Percentiles rank a stretch among this genome's conserved stretches.
phyloP scores from a whole-genome alignment of 2,797 vertebrate genomes.

The Remorina albescens region DNA sequence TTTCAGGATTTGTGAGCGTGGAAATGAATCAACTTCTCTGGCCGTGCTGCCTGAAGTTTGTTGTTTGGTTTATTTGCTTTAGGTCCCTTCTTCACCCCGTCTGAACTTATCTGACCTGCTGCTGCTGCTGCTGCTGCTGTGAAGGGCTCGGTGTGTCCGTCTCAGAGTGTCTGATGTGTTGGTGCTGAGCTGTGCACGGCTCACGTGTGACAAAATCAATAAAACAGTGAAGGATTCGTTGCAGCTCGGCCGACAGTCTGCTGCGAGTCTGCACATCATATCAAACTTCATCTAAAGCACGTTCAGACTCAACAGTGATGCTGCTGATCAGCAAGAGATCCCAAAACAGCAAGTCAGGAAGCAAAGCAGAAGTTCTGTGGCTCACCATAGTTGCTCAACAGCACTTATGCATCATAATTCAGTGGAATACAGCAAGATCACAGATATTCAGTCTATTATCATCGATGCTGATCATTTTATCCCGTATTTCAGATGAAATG shows the following conservation, averaged over 20 bases:
- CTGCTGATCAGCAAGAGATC: too few species aligned
- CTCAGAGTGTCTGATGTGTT: conserved; percentile 34
- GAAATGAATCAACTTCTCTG: neutral
- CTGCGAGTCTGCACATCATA: neutral
- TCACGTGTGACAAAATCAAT: conserved; percentile 49
- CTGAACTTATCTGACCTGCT: conserved; percentile 37
- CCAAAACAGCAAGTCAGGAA: neutral
- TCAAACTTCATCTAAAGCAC: neutral
- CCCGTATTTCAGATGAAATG: too few species aligned
- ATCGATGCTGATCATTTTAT: too few species aligned
- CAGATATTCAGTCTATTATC: too few species aligned
- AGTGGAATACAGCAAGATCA: too few species aligned
- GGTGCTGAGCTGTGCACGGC: conserved; percentile 4
- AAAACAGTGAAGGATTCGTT: neutral
- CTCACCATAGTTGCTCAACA: too few species aligned
- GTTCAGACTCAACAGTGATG: too few species aligned
- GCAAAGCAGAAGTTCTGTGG: neutral
- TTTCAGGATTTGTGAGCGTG: neutral
- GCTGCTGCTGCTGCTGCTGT: too few species aligned
- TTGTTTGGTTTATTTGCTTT: neutral
- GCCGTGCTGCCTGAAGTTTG: neutral
- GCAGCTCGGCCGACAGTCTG: neutral
- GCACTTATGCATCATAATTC: neutral
- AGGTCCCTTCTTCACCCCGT: neutral
- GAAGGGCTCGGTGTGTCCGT: conserved; percentile 1